Base-by-base conservation (phyloP, 35 echinoderm and acorn worm genomes). In the Holothuria glaberrima region DNA sequence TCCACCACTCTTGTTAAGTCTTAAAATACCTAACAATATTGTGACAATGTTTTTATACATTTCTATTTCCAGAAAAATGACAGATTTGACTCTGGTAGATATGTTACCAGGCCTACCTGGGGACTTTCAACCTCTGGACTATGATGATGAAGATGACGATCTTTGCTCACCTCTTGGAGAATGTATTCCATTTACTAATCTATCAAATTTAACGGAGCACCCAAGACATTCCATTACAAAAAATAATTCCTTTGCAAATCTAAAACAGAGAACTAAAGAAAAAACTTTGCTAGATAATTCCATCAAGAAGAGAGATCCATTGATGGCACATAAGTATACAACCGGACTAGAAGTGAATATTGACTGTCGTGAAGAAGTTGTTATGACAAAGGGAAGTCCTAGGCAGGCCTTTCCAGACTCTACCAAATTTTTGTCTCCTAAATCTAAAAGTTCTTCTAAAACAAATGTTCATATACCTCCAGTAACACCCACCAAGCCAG, bases 401-500 rank as follows among this genome's bases (percentile, higher is more conserved):
- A 54, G 57, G 5, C 58, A 60, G 26, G 34, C n/a, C 58, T 56
- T 48, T 0, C 44, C 4, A 16, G 59, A 63, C 27, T 58, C 19
- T 0, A 21, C 22, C 20, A 59, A 84, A 48, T 84, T 84, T 38
- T 38, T 84, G 31, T 84, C 80, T 12, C 80, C 80, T 16, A 25
- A 54, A 31, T 63, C 80, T 4, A 84, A 63, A 29, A 54, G 46
- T 61, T 29, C 28, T 61, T 69, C 85, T 31, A 87, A 41, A n/a
- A 4, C 85, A 0, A 87, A 48, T 70, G 26, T 46, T n/a, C 44
- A 69, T 50, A 16, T 34, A 28, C 35, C 48, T 24, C 93, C 95
- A 24, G 77, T 91, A 19, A 92, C 89, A n/a, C 93, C 93, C 59
- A 95, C 91, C 30, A 99, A 99, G 54, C 90, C 91, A 41, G 48